Evolutionary conservation across 1,140 invertebrate genomes (phyloP).

Genomic region (Nomia melanderi): DNA sequence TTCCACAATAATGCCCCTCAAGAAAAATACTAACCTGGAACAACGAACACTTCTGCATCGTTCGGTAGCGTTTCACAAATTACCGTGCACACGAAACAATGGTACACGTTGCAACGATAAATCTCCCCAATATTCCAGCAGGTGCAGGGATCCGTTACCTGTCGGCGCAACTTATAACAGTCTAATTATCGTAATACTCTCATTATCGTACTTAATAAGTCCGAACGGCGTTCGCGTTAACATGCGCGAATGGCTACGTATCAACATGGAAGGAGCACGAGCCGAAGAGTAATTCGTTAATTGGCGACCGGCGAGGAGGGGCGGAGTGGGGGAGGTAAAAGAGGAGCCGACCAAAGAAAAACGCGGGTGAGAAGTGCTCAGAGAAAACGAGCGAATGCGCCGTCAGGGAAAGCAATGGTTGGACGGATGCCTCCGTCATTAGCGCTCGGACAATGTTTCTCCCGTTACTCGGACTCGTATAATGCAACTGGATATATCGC

Average conservation of each 20-base stretch:
- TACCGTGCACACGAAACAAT: too few relatives aligned
- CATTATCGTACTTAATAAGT: too few relatives aligned
- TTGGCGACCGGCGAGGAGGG: neutral
- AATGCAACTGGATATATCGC: conserved; percentile 56
- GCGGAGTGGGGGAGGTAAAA: neutral
- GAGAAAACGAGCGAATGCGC: neutral
- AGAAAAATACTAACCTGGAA: too few relatives aligned
- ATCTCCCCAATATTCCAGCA: too few relatives aligned
- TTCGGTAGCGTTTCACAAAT: too few relatives aligned
- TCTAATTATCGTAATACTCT: too few relatives aligned
- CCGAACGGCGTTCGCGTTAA: neutral
- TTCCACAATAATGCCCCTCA: too few relatives aligned
- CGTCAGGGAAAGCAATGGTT: neutral
- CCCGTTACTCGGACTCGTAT: conserved; percentile 36
- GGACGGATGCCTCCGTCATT: conserved; percentile 49
- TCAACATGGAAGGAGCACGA: neutral
- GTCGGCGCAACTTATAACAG: too few relatives aligned
- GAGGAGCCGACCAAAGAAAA: neutral
- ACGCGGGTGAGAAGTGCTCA: neutral
- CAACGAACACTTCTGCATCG: too few relatives aligned
- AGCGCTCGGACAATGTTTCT: conserved; percentile 50
- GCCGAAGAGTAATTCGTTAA: conserved; percentile 18
- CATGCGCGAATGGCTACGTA: neutral
- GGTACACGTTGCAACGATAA: too few relatives aligned
- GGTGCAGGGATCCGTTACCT: too few relatives aligned